Evolutionary conservation across 2,797 vertebrate species (phyloP).

Genomic region (Podarcis siculus): DNA sequence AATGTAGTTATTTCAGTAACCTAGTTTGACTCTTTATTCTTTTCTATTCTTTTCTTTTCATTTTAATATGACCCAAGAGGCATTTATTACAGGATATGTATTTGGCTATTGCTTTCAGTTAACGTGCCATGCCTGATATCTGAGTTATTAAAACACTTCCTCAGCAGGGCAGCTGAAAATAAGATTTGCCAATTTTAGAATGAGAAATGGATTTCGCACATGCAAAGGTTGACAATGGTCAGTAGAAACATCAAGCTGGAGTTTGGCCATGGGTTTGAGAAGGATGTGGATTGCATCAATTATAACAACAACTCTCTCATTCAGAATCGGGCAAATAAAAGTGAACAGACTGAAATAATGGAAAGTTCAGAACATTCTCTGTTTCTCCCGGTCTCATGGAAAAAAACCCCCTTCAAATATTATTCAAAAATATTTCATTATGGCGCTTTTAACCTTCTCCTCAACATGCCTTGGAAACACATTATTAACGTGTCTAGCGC

Average conservation of each 20-base stretch:
- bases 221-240: background rate
- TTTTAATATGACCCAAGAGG: background rate
- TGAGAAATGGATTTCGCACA: background rate
- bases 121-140: conserved; percentile 1
- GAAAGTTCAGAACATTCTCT: conserved; percentile 30
- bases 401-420: background rate
- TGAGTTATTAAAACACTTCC: background rate
- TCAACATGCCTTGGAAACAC: conserved; percentile 38
- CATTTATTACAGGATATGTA: conserved; percentile 3
- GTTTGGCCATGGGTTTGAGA: background rate
- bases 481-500: conserved; percentile 22
- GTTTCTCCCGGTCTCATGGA: conserved; percentile 18
- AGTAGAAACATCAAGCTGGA: background rate
- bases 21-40: background rate
- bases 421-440: conserved; percentile 24
- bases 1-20: background rate
- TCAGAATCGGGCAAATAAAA: conserved; percentile 19
- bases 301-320: conserved; percentile 31
- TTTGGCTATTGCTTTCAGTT: conserved; percentile 5
- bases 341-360: conserved; percentile 30
- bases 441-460: conserved; percentile 34
- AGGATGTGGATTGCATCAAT: background rate
- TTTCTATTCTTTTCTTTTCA: too few species aligned
- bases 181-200: conserved; percentile 19
- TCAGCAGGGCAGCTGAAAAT: conserved; percentile 13